Evolutionary conservation across 2,113 vertebrate genomes (phyloP).

Genomic region (Todiramphus chloris): DNA sequence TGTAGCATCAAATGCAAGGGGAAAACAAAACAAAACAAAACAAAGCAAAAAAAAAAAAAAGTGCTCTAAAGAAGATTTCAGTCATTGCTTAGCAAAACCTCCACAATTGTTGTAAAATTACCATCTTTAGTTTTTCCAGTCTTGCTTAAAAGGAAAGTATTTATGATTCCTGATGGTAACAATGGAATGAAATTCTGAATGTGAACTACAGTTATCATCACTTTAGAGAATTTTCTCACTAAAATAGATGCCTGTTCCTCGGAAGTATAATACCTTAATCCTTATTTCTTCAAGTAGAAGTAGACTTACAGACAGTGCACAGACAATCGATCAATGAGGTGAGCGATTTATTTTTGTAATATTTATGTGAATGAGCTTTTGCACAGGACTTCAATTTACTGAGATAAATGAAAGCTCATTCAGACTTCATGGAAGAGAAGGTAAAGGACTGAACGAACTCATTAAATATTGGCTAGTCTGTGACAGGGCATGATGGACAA

Average conservation of each 20-base stretch:
- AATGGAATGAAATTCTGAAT: not conserved
- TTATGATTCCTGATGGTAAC: not conserved
- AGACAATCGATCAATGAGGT: not conserved
- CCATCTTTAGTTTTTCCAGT: not conserved
- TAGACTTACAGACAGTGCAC: not conserved
- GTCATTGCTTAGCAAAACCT: not conserved
- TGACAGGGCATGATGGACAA: not conserved
- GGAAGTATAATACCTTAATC: not conserved
- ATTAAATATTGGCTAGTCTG: not conserved
- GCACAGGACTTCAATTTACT: not conserved
- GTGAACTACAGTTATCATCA: not conserved
- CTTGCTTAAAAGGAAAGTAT: not conserved
- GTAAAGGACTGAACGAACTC: not conserved
- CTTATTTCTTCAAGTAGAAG: not conserved
- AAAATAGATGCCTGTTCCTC: not conserved
- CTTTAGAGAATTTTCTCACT: not conserved
- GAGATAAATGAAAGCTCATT: constrained; percentile 29
- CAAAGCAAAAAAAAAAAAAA: fast-evolving
- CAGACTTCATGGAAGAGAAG: not conserved
- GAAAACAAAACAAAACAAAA: no score
- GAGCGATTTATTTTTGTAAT: not conserved
- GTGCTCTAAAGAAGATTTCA: not conserved
- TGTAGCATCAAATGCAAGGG: not conserved
- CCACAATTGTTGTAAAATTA: not conserved
- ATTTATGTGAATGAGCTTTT: constrained; percentile 32